These are phyloP conservation scores for Nemoura dubitans DNA, from an alignment of 2,888 invertebrate genomes.

Conservation along the genomic window DNA sequence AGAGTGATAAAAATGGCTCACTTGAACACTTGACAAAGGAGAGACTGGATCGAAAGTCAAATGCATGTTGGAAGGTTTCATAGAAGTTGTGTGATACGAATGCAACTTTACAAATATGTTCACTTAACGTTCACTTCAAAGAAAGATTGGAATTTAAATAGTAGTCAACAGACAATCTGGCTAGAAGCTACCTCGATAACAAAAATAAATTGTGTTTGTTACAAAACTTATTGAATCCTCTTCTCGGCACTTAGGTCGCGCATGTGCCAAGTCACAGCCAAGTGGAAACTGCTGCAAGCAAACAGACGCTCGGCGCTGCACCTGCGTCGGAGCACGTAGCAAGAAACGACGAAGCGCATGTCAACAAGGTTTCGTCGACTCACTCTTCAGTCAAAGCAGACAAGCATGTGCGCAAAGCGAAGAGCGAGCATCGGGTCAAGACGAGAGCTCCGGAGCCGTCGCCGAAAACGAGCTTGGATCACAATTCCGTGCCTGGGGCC, in stretches of 20 bases:
- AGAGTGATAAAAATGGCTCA: too few relatives aligned
- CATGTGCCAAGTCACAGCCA: background rate
- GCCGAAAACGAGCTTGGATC: background rate
- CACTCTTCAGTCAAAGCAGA: background rate
- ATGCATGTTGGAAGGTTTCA: too few relatives aligned
- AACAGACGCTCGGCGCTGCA: background rate
- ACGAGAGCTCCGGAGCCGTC: slow-evolving; percentile 42
- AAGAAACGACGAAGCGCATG: background rate
- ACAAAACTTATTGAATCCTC: background rate
- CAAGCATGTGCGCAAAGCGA: background rate
- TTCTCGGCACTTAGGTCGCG: background rate
- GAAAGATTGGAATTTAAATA: too few relatives aligned
- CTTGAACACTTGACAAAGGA: too few relatives aligned
- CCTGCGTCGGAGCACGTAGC: background rate
- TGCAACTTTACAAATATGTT: too few relatives aligned
- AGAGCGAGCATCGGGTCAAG: slow-evolving; percentile 21
- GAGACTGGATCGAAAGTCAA: too few relatives aligned
- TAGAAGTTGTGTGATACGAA: too few relatives aligned
- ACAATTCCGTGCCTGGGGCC: background rate
- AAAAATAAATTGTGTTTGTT: too few relatives aligned
- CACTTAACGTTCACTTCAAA: too few relatives aligned
- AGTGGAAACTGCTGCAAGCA: background rate
- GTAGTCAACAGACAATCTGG: too few relatives aligned
- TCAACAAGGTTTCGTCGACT: background rate
- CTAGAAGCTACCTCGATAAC: too few relatives aligned